These are phyloP conservation scores for Natrix natrix DNA, from an alignment of 2,797 vertebrate genomes.

Conservation along the genomic window DNA sequence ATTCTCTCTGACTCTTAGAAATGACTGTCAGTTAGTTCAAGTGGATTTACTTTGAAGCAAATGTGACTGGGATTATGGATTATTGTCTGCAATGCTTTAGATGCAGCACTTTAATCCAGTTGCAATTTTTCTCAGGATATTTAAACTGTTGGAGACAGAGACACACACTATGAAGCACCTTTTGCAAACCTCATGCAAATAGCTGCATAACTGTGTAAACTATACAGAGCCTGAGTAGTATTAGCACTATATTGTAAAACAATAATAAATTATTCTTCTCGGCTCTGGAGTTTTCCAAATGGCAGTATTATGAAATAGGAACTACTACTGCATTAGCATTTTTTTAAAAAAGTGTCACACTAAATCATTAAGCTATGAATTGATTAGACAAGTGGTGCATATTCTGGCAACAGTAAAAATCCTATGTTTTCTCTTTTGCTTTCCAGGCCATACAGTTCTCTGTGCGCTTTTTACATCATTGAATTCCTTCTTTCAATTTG, in stretches of 20 bases:
- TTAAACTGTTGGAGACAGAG: neutral
- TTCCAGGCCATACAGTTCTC: neutral
- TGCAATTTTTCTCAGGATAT: neutral
- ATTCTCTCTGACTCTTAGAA: neutral
- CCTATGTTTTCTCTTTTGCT: neutral
- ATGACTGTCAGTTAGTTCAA: neutral
- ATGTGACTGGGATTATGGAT: neutral
- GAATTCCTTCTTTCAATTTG: neutral
- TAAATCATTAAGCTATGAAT: neutral
- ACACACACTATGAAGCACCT: neutral
- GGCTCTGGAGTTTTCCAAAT: neutral
- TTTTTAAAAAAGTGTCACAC: neutral
- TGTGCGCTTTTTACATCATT: neutral
- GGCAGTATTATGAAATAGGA: neutral
- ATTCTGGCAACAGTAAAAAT: neutral
- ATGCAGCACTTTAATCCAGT: neutral
- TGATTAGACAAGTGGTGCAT: neutral
- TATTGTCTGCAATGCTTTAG: neutral
- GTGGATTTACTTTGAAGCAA: neutral
- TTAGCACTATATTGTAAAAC: neutral
- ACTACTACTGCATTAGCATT: neutral
- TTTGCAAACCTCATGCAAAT: neutral
- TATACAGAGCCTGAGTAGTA: neutral
- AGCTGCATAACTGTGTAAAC: neutral
- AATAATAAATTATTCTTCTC: neutral